Conservation (phyloP, 1,140 invertebrate species). For the Rhynchophorus ferrugineus region DNA sequence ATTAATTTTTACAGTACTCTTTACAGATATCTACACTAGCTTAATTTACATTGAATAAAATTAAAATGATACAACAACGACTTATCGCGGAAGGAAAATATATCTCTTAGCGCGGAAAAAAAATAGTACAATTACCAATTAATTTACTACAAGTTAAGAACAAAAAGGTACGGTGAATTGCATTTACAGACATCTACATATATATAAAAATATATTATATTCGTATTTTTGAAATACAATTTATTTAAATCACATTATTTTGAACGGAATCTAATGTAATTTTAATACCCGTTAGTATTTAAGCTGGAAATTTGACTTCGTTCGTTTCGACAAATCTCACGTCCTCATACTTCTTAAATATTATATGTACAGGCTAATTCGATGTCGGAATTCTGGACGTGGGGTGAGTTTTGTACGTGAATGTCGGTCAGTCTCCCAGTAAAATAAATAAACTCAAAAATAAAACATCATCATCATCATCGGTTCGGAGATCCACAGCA, state of each 20-base stretch:
- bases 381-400: neutral
- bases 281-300: conserved; percentile 16
- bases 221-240: conserved; percentile 29
- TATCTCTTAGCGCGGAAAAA: no score
- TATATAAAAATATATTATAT: conserved; percentile 16
- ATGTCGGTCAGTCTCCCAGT: no score
- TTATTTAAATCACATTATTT: conserved; percentile 24
- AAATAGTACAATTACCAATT: conserved; percentile 17
- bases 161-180: conserved; percentile 31
- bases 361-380: neutral
- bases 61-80: conserved; percentile 33
- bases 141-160: conserved; percentile 23
- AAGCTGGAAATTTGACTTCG: neutral
- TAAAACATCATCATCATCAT: no score
- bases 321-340: no score
- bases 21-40: conserved; percentile 32
- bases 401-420: neutral
- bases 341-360: no score
- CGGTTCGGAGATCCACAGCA: no score
- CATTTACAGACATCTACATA: conserved; percentile 23
- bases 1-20: conserved; percentile 32
- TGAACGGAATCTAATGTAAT: conserved; percentile 22
- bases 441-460: no score
- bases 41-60: conserved; percentile 31
- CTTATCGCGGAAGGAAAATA: conserved; percentile 30